phyloP scores from a whole-genome alignment of 2,797 vertebrate species.

The Hydrophis major region DNA sequence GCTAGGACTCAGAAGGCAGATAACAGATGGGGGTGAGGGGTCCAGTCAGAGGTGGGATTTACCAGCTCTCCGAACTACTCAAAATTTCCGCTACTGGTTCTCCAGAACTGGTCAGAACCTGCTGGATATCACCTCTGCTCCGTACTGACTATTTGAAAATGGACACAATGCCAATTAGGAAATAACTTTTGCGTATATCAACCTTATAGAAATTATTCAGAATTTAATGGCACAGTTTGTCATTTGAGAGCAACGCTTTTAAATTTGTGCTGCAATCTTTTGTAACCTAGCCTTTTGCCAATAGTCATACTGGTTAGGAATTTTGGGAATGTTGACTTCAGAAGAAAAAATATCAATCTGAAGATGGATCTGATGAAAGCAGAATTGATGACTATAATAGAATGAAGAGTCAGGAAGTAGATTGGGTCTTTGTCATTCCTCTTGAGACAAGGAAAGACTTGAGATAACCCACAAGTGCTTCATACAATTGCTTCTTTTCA shows the following conservation, averaged over 20 bases:
- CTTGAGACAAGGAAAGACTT: neutral
- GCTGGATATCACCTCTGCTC: too few species aligned
- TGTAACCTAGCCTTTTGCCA: neutral
- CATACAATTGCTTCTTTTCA: neutral
- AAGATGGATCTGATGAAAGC: neutral
- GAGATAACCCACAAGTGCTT: neutral
- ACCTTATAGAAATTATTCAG: neutral
- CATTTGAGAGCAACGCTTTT: neutral
- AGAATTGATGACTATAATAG: neutral
- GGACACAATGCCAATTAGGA: neutral
- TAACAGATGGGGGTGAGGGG: too few species aligned
- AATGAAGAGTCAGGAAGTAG: neutral
- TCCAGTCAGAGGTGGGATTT: too few species aligned
- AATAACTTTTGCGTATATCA: neutral
- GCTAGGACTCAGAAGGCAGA: too few species aligned
- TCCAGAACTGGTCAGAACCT: too few species aligned
- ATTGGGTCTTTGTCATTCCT: neutral
- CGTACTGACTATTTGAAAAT: neutral
- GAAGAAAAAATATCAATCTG: neutral
- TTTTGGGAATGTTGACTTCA: neutral
- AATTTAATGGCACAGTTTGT: neutral
- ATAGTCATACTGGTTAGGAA: neutral
- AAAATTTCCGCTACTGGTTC: too few species aligned
- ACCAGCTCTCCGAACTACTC: too few species aligned
- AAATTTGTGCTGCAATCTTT: neutral